A percentile compares a stretch with the other conserved stretches of the same genome.
phyloP scores from a whole-genome alignment of 2,797 vertebrate genomes.

The Rallus crepitans region DNA sequence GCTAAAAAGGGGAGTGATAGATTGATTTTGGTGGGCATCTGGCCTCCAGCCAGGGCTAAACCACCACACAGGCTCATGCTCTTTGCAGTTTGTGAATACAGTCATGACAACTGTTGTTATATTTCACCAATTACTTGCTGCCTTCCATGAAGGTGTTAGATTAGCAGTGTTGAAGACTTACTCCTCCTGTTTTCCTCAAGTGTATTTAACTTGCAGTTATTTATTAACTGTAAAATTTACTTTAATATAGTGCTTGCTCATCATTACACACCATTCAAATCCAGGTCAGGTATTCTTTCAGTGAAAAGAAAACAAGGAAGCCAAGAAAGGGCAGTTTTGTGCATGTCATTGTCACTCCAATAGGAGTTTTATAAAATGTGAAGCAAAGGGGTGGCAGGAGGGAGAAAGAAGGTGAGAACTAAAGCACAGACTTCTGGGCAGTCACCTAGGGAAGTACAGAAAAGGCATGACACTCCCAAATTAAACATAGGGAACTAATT shows the following conservation, averaged over 20 bases:
- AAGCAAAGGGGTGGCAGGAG: not conserved
- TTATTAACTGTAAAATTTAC: not conserved
- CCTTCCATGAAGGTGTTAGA: not conserved
- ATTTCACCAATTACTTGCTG: not conserved
- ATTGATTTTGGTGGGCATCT: no score
- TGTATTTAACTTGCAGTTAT: not conserved
- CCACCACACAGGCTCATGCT: not conserved
- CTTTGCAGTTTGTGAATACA: not conserved
- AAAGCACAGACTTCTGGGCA: not conserved
- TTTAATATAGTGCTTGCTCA: not conserved
- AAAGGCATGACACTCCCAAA: not conserved
- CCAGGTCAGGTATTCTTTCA: not conserved
- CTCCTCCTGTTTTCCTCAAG: not conserved
- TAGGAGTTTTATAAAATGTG: not conserved
- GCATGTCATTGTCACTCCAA: not conserved
- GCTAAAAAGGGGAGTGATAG: no score
- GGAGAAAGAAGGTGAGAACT: not conserved
- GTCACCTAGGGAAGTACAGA: fast-evolving
- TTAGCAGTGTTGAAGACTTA: not conserved
- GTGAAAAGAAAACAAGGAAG: not conserved
- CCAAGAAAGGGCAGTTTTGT: not conserved
- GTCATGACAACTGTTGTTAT: not conserved
- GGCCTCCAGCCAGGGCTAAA: no score
- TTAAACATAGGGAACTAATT: not conserved
- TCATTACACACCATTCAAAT: not conserved